A percentile compares a stretch with the other conserved stretches of the same genome.
These are phyloP conservation scores for Eumerus sabulonum DNA, from an alignment of 2,888 invertebrate genomes.

Conservation along the genomic window DNA sequence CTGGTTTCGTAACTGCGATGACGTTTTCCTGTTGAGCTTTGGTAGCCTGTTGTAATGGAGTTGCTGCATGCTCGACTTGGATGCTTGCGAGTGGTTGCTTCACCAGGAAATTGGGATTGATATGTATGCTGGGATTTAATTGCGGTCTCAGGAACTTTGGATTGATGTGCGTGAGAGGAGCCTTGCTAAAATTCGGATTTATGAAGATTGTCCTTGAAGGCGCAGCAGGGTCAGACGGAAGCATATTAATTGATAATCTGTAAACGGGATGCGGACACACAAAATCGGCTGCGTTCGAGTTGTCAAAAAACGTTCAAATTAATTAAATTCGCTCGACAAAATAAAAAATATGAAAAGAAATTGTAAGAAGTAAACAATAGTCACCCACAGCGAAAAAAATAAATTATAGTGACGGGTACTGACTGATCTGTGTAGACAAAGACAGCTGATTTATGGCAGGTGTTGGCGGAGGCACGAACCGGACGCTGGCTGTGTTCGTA, in stretches of 20 bases:
- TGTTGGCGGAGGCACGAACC: slow-evolving; percentile 16
- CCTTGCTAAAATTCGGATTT: slow-evolving; percentile 76
- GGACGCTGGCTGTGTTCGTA: slow-evolving; percentile 32
- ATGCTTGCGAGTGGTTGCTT: slow-evolving; percentile 38
- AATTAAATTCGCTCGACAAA: slow-evolving; percentile 8
- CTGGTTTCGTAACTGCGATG: slow-evolving; percentile 30
- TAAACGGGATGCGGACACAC: neutral
- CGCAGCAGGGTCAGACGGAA: slow-evolving; percentile 68
- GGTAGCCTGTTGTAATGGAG: slow-evolving; percentile 34
- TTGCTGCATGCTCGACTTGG: slow-evolving; percentile 8
- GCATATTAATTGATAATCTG: slow-evolving; percentile 28
- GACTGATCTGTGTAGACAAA: slow-evolving; percentile 25
- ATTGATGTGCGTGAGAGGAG: slow-evolving; percentile 76
- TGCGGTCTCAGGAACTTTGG: slow-evolving; percentile 75
- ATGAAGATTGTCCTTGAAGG: slow-evolving; percentile 74
- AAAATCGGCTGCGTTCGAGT: neutral
- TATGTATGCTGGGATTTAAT: slow-evolving; percentile 76
- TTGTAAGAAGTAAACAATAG: slow-evolving; percentile 50
- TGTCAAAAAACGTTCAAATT: neutral
- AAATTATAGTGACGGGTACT: slow-evolving; percentile 36
- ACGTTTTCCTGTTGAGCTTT: slow-evolving; percentile 55
- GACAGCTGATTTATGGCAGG: slow-evolving; percentile 18
- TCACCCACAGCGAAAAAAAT: slow-evolving; percentile 48
- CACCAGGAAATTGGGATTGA: slow-evolving; percentile 80
- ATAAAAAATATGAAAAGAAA: slow-evolving; percentile 32